Percentiles rank a stretch among this genome's conserved stretches.
Evolutionary conservation across 2,888 invertebrate species (phyloP).

Genomic region (Rotaria sp.): DNA sequence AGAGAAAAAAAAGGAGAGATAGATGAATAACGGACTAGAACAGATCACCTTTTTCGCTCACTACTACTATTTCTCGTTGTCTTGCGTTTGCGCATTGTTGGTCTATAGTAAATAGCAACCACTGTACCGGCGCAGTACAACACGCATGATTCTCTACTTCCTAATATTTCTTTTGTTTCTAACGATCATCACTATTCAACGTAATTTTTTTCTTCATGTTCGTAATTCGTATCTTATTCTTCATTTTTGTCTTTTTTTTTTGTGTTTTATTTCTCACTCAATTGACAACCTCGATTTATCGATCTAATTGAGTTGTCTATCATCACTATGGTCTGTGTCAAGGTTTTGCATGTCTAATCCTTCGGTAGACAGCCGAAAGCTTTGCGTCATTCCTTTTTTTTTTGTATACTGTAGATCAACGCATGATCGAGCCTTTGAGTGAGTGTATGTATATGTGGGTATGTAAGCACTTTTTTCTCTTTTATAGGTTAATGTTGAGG

Average conservation of each 20-base stretch:
- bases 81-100: background rate
- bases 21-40: constrained; percentile 4
- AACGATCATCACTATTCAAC: background rate
- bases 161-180: background rate
- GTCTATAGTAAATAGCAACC: background rate
- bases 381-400: background rate
- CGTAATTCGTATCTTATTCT: background rate
- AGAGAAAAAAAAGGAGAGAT: background rate
- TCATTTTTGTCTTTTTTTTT: background rate
- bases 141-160: background rate
- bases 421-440: constrained; percentile 8
- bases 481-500: background rate
- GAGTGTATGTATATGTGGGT: background rate
- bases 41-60: constrained; percentile 11
- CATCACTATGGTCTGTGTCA: background rate
- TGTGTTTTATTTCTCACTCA: background rate
- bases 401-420: background rate
- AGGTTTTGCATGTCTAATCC: constrained; percentile 14
- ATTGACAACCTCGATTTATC: background rate
- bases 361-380: background rate
- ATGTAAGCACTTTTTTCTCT: background rate
- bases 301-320: constrained; percentile 10
- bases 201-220: background rate
- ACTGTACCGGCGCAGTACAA: background rate
- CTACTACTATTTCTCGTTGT: background rate